These are phyloP conservation scores for Hirudinaria manillensis DNA, from an alignment of 2,888 invertebrate species.

Conservation along the genomic window DNA sequence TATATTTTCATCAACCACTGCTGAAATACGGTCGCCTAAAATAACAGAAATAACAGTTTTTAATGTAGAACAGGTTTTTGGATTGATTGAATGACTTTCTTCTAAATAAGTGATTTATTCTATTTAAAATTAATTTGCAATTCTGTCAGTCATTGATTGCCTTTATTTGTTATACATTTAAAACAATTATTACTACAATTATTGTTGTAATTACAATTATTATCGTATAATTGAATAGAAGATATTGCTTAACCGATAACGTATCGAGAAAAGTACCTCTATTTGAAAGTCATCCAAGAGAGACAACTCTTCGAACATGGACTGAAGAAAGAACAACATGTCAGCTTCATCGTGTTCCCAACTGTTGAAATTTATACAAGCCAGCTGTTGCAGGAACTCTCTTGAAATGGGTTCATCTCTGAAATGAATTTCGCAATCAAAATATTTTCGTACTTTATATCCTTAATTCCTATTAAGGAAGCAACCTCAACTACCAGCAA, in stretches of 20 bases:
- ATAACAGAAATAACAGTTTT: too few relatives aligned
- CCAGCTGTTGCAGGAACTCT: not conserved
- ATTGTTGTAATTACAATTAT: too few relatives aligned
- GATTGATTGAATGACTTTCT: not conserved
- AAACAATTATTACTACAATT: too few relatives aligned
- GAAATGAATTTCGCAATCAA: not conserved
- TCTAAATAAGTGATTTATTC: too few relatives aligned
- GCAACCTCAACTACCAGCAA: too few relatives aligned
- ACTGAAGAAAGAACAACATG: constrained; percentile 54
- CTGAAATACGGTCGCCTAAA: not conserved
- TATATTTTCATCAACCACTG: constrained; percentile 36
- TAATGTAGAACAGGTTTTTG: not conserved
- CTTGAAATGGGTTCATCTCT: not conserved
- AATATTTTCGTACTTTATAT: too few relatives aligned
- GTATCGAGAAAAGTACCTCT: constrained; percentile 39
- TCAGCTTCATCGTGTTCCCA: constrained; percentile 77
- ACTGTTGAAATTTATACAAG: constrained; percentile 62
- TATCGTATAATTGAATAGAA: too few relatives aligned
- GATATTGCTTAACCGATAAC: too few relatives aligned
- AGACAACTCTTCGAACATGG: constrained; percentile 54
- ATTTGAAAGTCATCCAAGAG: constrained; percentile 53
- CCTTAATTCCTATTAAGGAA: too few relatives aligned
- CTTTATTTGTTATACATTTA: not conserved
- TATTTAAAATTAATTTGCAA: too few relatives aligned
- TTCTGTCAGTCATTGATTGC: not conserved